A percentile compares a stretch with the other conserved stretches of the same genome.
phyloP scores from a whole-genome alignment of 64 coral and sea anemone genomes.

The Montipora foliosa region DNA sequence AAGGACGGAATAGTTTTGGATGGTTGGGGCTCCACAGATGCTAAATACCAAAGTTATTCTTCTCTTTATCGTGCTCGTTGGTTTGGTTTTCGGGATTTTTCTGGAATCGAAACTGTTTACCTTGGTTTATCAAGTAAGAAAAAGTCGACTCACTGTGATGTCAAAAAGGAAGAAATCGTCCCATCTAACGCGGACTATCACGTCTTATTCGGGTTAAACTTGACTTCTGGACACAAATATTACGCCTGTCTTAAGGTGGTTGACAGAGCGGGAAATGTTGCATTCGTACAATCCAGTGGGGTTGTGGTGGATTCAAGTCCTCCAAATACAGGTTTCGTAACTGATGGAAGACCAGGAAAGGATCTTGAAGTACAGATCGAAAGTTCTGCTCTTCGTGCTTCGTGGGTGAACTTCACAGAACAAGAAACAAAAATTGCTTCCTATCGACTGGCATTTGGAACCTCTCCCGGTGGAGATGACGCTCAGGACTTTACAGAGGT shows the following conservation, averaged over 20 bases:
- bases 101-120: conserved; percentile 63
- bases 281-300: conserved; percentile 80
- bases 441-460: conserved; percentile 87
- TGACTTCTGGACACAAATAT: conserved; percentile 76
- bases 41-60: conserved; percentile 75
- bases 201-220: conserved; percentile 63
- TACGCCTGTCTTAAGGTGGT: conserved; percentile 84
- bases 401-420: conserved; percentile 82
- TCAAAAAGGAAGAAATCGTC: conserved; percentile 54
- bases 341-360: conserved; percentile 66
- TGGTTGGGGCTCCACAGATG: conserved; percentile 84
- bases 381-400: conserved; percentile 42
- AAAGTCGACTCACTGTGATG: conserved; percentile 57
- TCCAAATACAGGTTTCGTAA: conserved; percentile 64
- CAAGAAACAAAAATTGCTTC: conserved; percentile 69
- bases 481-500: conserved; percentile 90
- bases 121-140: conserved; percentile 63
- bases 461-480: conserved; percentile 59
- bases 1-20: conserved; percentile 70
- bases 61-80: conserved; percentile 90
- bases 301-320: conserved; percentile 82
- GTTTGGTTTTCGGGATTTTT: conserved; percentile 88
- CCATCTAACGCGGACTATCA: conserved; percentile 41
- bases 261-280: conserved; percentile 85
- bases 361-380: conserved; percentile 64